Conservation (phyloP, 1,140 invertebrate species). For the Ostrea denselamellosa region DNA sequence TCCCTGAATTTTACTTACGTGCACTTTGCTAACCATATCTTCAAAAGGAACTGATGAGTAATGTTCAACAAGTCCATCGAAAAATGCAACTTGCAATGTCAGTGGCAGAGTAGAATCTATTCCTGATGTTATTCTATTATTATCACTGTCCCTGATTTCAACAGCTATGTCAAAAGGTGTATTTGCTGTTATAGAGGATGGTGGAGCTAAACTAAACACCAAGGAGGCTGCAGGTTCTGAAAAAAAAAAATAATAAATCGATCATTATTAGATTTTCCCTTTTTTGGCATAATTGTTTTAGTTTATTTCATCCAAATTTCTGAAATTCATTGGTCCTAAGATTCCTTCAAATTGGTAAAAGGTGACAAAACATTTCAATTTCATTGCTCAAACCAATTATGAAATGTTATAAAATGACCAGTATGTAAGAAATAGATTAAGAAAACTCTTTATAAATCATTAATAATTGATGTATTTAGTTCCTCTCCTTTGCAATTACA, state of each 20-base stretch:
- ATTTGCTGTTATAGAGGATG: slow-evolving; percentile 21
- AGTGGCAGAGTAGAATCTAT: slow-evolving; percentile 47
- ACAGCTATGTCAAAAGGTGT: slow-evolving; percentile 45
- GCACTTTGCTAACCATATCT: slow-evolving; percentile 39
- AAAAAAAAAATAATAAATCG: neutral
- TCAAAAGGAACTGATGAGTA: slow-evolving; percentile 33
- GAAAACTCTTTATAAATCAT: no score
- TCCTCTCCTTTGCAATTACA: no score
- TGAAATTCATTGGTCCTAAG: no score
- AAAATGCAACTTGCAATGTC: slow-evolving; percentile 45
- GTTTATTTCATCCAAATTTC: no score
- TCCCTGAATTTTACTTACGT: slow-evolving; percentile 15
- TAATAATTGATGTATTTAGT: no score
- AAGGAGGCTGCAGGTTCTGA: slow-evolving; percentile 38
- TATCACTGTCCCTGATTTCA: slow-evolving; percentile 40
- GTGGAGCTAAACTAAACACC: slow-evolving; percentile 14
- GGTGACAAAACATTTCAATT: no score
- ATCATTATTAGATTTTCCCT: neutral
- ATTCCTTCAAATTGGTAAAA: no score
- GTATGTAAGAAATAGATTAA: no score
- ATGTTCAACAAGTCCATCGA: slow-evolving; percentile 38
- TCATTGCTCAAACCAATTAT: no score
- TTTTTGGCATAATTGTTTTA: no score
- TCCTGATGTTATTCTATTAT: slow-evolving; percentile 39
- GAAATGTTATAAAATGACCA: no score